These are phyloP conservation scores for Tetrao urogallus DNA, from an alignment of 2,113 vertebrate species.

Conservation along the genomic window DNA sequence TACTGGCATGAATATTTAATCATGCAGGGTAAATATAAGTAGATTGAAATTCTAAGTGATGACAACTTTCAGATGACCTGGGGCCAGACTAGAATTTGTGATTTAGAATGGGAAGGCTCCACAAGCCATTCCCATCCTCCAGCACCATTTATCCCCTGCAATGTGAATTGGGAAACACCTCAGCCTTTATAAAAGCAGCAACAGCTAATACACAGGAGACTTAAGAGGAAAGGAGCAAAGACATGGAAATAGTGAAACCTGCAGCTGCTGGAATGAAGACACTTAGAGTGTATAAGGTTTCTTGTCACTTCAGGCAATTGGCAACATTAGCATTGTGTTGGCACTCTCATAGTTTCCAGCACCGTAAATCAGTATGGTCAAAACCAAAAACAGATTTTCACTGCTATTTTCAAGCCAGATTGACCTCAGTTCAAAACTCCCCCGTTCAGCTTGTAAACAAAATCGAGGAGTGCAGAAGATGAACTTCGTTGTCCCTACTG, in stretches of 20 bases:
- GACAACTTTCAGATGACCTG: conserved; percentile 46
- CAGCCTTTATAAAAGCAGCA: not conserved
- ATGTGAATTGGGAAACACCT: not conserved
- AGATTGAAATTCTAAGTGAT: conserved; percentile 48
- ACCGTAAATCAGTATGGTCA: not conserved
- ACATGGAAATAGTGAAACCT: not conserved
- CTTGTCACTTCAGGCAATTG: not conserved
- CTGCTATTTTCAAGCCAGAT: not conserved
- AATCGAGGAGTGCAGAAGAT: not conserved
- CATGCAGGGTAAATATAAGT: conserved; percentile 48
- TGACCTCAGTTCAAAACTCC: not conserved
- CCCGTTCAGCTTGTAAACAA: not conserved
- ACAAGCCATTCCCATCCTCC: not conserved
- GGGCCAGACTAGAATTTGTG: conserved; percentile 26
- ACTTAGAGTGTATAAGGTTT: not conserved
- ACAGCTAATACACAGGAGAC: not conserved
- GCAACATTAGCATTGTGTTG: not conserved
- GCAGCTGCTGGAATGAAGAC: not conserved
- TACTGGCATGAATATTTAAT: conserved; percentile 57
- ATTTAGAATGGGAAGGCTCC: not conserved
- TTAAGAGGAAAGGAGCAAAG: not conserved
- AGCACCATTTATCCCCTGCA: accelerated
- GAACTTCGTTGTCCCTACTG: not conserved
- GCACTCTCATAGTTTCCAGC: not conserved
- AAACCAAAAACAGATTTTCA: not conserved